Percentiles rank a stretch among this genome's conserved stretches.
These are phyloP conservation scores for Paramormyrops hopkinsi DNA, from an alignment of 2,797 vertebrate genomes.

Conservation along the genomic window DNA sequence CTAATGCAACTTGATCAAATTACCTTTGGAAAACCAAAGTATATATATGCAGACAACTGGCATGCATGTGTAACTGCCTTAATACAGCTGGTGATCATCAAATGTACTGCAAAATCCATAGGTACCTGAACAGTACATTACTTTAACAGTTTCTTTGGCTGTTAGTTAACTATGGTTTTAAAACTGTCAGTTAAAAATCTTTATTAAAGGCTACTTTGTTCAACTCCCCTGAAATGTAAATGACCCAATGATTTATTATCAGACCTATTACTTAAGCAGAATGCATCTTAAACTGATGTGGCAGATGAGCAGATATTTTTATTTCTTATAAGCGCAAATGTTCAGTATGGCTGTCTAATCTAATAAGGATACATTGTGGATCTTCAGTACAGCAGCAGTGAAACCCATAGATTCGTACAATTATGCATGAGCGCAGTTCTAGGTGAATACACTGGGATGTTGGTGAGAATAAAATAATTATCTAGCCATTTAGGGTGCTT, in stretches of 20 bases:
- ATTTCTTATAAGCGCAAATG: slow-evolving; percentile 27
- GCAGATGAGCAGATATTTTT: neutral
- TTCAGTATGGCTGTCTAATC: slow-evolving; percentile 43
- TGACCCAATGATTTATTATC: neutral
- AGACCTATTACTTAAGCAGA: neutral
- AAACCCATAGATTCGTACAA: neutral
- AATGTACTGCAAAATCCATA: neutral
- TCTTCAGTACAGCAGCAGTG: neutral
- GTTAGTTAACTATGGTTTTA: neutral
- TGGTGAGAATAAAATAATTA: slow-evolving; percentile 50
- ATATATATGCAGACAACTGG: neutral
- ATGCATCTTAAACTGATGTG: neutral
- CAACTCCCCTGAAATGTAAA: neutral
- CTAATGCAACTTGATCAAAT: neutral
- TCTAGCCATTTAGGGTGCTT: neutral
- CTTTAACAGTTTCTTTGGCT: neutral
- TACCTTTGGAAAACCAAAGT: neutral
- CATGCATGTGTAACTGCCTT: neutral
- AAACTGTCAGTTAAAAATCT: neutral
- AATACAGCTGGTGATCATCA: neutral
- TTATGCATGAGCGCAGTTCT: neutral
- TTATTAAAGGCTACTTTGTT: neutral
- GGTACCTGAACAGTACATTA: neutral
- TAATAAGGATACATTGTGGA: neutral
- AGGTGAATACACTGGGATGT: slow-evolving; percentile 52